Base-by-base conservation (phyloP, 2,888 invertebrate species). In the Bugula neritina region DNA sequence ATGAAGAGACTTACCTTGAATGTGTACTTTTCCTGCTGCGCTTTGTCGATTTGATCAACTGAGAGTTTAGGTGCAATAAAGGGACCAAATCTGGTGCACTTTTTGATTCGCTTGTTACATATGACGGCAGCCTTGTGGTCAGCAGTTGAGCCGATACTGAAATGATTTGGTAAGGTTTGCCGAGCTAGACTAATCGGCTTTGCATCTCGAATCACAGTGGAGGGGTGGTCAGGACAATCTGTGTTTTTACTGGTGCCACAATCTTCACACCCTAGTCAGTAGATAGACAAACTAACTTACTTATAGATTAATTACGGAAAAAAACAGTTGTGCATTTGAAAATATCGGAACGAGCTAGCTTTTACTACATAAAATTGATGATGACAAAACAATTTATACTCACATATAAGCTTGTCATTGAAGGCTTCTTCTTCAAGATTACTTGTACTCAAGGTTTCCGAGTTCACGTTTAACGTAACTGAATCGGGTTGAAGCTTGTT, bases 321-420 rank as follows among this genome's bases (percentile, higher is more conserved):
- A n/a, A n/a, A n/a, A n/a, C n/a, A n/a, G n/a, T n/a, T n/a, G n/a
- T n/a, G n/a, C n/a, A n/a, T n/a, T n/a, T n/a, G n/a, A n/a, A n/a
- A n/a, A n/a, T n/a, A n/a, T n/a, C n/a, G n/a, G n/a, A n/a, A n/a
- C n/a, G n/a, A n/a, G n/a, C n/a, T n/a, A n/a, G n/a, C n/a, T n/a
- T n/a, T n/a, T n/a, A n/a, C n/a, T n/a, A n/a, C n/a, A n/a, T n/a
- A n/a, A n/a, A n/a, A n/a, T n/a, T n/a, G n/a, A n/a, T n/a, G n/a
- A n/a, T n/a, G n/a, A n/a, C n/a, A 43, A 43, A 43, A 17, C 17
- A 43, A 17, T 5, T 55, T 55, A 23, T 17, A 63, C 63, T 63
- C n/a, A 63, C 63, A 63, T 25, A 63, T 63, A 13, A 63, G 27
- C n/a, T 63, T 63, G 63, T 63, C 63, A n/a, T 63, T 63, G 31